phyloP scores from a whole-genome alignment of 1,140 invertebrate species.

The Andrena cerasifolii region DNA sequence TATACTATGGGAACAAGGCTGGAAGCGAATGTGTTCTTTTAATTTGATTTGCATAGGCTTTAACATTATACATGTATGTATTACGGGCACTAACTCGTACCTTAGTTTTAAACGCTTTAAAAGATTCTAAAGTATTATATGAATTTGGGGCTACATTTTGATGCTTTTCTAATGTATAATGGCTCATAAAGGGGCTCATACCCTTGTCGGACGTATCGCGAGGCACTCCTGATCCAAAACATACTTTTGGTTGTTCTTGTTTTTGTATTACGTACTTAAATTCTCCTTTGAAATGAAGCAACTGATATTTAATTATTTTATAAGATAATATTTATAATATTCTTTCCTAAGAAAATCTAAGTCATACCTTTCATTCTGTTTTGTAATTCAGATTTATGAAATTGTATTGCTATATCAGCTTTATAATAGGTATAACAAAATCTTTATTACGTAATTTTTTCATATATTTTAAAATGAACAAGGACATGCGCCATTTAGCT shows the following conservation, averaged over 20 bases:
- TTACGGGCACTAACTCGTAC: too few species aligned
- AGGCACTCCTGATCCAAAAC: conserved; percentile 74
- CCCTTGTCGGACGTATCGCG: conserved; percentile 68
- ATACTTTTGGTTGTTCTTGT: conserved; percentile 72
- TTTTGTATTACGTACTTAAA: conserved; percentile 69
- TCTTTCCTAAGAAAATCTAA: conserved; percentile 2
- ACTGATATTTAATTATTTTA: too few species aligned
- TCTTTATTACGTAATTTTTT: background rate
- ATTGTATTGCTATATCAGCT: background rate
- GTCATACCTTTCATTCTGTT: conserved; percentile 27
- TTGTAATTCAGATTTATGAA: background rate
- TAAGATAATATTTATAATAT: too few species aligned
- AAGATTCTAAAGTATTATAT: conserved; percentile 70
- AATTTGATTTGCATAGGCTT: conserved; percentile 4
- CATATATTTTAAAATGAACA: background rate
- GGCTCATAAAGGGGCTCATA: conserved; percentile 71
- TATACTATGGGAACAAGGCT: conserved; percentile 70
- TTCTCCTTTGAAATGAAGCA: conserved; percentile 8
- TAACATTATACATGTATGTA: conserved; percentile 12
- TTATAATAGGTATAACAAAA: background rate
- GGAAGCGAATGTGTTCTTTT: conserved; percentile 13
- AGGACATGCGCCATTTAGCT: too few species aligned
- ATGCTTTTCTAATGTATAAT: conserved; percentile 68
- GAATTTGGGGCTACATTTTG: conserved; percentile 69
- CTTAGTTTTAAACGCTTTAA: conserved; percentile 68